These are phyloP conservation scores for Biston stratarius DNA, from an alignment of 2,888 invertebrate genomes.

Conservation along the genomic window DNA sequence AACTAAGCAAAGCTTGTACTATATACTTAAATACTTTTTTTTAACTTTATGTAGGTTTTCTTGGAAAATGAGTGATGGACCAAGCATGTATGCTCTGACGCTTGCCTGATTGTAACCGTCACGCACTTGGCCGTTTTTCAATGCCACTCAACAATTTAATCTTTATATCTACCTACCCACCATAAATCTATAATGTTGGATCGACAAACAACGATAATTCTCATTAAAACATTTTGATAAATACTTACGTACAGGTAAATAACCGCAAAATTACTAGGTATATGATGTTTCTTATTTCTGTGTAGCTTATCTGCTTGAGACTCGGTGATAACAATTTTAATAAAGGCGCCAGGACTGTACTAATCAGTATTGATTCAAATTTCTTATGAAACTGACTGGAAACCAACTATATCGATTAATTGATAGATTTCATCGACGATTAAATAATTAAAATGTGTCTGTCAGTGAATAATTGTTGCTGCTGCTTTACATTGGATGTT, in stretches of 20 bases:
- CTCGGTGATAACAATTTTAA: slow-evolving; percentile 22
- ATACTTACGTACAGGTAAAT: slow-evolving; percentile 14
- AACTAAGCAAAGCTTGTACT: no score
- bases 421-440: slow-evolving; percentile 1
- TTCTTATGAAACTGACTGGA: slow-evolving; percentile 1
- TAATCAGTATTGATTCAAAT: slow-evolving; percentile 31
- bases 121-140: no score
- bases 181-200: not conserved
- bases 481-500: slow-evolving; percentile 58
- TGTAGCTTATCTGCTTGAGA: slow-evolving; percentile 31
- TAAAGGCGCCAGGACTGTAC: slow-evolving; percentile 34
- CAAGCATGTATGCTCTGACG: no score
- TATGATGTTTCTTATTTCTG: not conserved
- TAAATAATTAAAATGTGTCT: slow-evolving; percentile 53
- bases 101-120: no score
- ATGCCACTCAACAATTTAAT: no score
- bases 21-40: no score
- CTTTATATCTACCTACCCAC: no score
- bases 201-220: not conserved
- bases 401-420: slow-evolving; percentile 45
- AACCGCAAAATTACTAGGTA: slow-evolving; percentile 7
- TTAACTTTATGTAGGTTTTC: no score
- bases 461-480: slow-evolving; percentile 57
- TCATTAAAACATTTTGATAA: not conserved
- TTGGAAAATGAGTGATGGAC: no score